phyloP scores from a whole-genome alignment of 2,888 invertebrate species.

The Drosophila greeni region DNA sequence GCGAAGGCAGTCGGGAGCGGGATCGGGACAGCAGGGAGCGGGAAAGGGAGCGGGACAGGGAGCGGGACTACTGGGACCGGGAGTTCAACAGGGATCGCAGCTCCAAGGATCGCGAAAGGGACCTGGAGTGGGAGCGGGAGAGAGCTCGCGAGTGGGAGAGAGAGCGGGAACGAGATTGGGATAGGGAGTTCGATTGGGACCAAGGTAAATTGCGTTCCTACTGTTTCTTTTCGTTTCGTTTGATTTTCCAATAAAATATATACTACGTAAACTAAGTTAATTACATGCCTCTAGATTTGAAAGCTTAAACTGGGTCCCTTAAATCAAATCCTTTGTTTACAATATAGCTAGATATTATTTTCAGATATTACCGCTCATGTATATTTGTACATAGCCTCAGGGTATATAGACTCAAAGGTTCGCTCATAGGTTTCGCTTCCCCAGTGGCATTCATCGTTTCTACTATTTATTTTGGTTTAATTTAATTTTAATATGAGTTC shows the following conservation, averaged over 20 bases:
- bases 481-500: background rate
- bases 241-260: slow-evolving; percentile 30
- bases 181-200: slow-evolving; percentile 79
- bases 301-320: background rate
- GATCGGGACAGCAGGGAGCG: slow-evolving; percentile 69
- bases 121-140: slow-evolving; percentile 77
- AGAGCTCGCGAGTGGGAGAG: slow-evolving; percentile 78
- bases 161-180: slow-evolving; percentile 79
- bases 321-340: background rate
- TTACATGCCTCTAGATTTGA: slow-evolving; percentile 9
- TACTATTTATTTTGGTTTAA: background rate
- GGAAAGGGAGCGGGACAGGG: slow-evolving; percentile 66
- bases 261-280: slow-evolving; percentile 21
- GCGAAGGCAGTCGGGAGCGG: slow-evolving; percentile 75
- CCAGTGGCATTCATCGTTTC: background rate
- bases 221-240: slow-evolving; percentile 33
- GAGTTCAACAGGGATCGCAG: slow-evolving; percentile 72
- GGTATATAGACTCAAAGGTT: background rate
- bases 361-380: background rate
- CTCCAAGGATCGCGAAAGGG: slow-evolving; percentile 73
- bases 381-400: slow-evolving; percentile 10
- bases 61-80: slow-evolving; percentile 76
- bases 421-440: slow-evolving; percentile 1
- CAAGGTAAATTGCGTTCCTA: slow-evolving; percentile 74
- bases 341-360: slow-evolving; percentile 10